Evolutionary conservation across 2,888 invertebrate genomes (phyloP).

Genomic region (Lamellibrachia columna): DNA sequence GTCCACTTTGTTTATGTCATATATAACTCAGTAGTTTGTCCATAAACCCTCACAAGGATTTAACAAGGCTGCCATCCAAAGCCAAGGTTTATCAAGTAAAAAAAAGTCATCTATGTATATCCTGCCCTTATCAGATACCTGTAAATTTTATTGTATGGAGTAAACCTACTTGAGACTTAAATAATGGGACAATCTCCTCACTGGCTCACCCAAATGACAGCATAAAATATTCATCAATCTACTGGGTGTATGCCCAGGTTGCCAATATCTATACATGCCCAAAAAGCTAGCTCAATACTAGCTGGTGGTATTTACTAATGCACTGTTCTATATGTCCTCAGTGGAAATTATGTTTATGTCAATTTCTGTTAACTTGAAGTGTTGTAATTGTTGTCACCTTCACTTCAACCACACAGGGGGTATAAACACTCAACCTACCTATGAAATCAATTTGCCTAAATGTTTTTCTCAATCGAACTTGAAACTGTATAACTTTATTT

Average conservation of each 20-base stretch:
- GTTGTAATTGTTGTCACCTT: not conserved
- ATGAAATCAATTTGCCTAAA: not conserved
- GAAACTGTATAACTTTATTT: not conserved
- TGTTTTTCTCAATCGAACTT: not conserved
- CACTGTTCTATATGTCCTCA: not conserved
- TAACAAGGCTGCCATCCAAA: too few relatives aligned
- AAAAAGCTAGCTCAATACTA: not conserved
- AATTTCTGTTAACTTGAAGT: not conserved
- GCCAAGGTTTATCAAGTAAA: too few relatives aligned
- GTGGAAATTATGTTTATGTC: not conserved
- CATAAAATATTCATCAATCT: not conserved
- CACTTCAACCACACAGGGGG: not conserved
- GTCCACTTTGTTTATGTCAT: not conserved
- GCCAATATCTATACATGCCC: not conserved
- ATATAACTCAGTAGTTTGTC: not conserved
- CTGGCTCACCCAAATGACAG: not conserved
- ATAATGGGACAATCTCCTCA: not conserved
- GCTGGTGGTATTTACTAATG: not conserved
- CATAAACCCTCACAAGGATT: not conserved
- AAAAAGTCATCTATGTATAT: not conserved
- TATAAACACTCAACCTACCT: slow-evolving; percentile 3
- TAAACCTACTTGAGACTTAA: not conserved
- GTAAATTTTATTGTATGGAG: not conserved
- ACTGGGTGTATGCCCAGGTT: not conserved
- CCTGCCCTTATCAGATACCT: not conserved